These are phyloP conservation scores for Lasioglossum zephyrum DNA, from an alignment of 2,888 invertebrate genomes.

Conservation along the genomic window DNA sequence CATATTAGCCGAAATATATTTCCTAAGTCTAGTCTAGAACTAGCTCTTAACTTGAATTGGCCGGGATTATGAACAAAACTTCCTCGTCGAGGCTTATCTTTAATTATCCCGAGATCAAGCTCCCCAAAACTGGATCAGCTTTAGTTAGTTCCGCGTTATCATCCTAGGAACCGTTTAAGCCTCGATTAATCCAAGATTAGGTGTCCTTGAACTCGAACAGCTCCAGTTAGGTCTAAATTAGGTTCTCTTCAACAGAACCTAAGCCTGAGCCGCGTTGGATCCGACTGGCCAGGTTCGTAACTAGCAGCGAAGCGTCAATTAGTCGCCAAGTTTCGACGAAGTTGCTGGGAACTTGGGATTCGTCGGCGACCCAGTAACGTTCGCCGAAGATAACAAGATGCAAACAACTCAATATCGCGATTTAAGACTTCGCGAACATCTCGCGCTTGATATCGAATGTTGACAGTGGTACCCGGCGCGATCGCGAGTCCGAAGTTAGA, in stretches of 20 bases:
- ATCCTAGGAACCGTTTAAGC: background rate
- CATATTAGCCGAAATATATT: background rate
- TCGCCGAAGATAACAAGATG: slow-evolving; percentile 5
- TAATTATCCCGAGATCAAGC: background rate
- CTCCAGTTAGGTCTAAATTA: slow-evolving; percentile 3
- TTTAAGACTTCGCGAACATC: background rate
- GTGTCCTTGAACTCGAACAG: background rate
- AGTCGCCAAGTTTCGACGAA: background rate
- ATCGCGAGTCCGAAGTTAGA: too few relatives aligned
- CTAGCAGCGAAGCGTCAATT: background rate
- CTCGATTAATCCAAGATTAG: background rate
- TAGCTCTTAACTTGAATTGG: background rate
- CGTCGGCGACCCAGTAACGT: background rate
- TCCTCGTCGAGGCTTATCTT: background rate
- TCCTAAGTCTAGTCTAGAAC: background rate
- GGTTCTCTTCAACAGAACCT: background rate
- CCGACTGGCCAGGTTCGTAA: slow-evolving; percentile 5
- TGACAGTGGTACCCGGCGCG: background rate
- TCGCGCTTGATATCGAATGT: background rate
- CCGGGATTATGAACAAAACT: background rate
- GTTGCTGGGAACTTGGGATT: background rate
- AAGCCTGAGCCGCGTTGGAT: background rate
- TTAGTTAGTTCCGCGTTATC: background rate
- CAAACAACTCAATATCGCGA: background rate
- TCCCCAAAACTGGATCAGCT: background rate